Evolutionary conservation across 2,888 invertebrate genomes (phyloP).

Genomic region (Ormyrus labotus): DNA sequence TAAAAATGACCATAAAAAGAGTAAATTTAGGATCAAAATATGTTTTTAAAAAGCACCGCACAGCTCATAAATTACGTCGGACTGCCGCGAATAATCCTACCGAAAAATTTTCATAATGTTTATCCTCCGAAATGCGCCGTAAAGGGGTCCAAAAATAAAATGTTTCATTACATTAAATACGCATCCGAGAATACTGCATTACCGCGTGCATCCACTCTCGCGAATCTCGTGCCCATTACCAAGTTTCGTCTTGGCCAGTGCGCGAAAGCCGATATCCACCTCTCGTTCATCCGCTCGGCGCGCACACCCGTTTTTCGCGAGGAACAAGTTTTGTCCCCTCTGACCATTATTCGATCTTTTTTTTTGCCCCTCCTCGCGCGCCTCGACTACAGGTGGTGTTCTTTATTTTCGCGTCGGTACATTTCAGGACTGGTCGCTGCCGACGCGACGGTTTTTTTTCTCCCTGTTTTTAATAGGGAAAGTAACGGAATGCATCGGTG

Average conservation of each 20-base stretch:
- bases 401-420: constrained; percentile 8
- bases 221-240: constrained; percentile 6
- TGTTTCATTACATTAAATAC: constrained; percentile 5
- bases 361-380: not conserved
- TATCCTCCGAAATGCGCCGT: too few relatives aligned
- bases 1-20: too few relatives aligned
- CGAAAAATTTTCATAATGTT: too few relatives aligned
- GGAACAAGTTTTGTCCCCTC: constrained; percentile 56
- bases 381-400: constrained; percentile 23
- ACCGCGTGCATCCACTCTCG: constrained; percentile 19
- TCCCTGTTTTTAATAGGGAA: not conserved
- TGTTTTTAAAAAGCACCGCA: too few relatives aligned
- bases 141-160: not conserved
- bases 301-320: constrained; percentile 50
- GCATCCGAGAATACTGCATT: not conserved
- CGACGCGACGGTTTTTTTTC: not conserved
- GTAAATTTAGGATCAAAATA: too few relatives aligned
- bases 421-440: not conserved
- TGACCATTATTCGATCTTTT: constrained; percentile 24
- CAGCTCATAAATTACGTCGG: too few relatives aligned
- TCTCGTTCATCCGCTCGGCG: constrained; percentile 17
- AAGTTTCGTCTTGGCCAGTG: constrained; percentile 49
- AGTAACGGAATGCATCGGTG: not conserved
- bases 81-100: too few relatives aligned
- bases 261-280: constrained; percentile 48